phyloP scores from a whole-genome alignment of 2,888 invertebrate genomes.

The Unio pictorum region DNA sequence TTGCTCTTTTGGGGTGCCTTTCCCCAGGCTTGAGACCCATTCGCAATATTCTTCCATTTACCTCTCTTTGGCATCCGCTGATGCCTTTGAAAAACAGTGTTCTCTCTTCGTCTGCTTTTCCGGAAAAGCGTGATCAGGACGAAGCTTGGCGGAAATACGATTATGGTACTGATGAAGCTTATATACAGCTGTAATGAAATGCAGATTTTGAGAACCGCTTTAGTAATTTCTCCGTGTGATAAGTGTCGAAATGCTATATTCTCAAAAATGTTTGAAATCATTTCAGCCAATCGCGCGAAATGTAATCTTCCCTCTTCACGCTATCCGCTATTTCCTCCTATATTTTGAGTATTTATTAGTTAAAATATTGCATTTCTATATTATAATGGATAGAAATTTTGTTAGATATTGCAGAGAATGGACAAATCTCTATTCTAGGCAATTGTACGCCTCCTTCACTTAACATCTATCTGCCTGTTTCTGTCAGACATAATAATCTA shows the following conservation, averaged over 20 bases:
- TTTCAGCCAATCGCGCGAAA: no score
- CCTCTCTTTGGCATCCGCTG: conserved; percentile 56
- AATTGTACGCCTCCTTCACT: no score
- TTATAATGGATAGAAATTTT: no score
- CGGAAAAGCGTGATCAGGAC: conserved; percentile 68
- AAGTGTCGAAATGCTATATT: background rate
- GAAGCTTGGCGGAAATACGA: conserved; percentile 69
- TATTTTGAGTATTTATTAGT: no score
- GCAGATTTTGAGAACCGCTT: background rate
- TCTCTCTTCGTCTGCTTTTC: conserved; percentile 61
- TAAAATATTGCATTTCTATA: no score
- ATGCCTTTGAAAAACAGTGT: conserved; percentile 59
- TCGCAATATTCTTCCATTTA: conserved; percentile 64
- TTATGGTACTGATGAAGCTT: conserved; percentile 66
- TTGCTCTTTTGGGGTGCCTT: conserved; percentile 35
- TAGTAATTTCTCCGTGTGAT: background rate
- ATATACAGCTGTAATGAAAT: conserved; percentile 64
- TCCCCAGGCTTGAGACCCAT: conserved; percentile 35
- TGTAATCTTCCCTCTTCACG: no score
- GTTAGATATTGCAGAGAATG: no score
- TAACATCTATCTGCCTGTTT: no score
- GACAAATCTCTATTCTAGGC: no score
- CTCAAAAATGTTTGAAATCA: background rate
- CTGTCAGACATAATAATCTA: no score
- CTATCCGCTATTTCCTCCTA: no score